Percentiles rank a stretch among this genome's conserved stretches.
Evolutionary conservation across 2,113 vertebrate genomes (phyloP).

Genomic region (Athene noctua): DNA sequence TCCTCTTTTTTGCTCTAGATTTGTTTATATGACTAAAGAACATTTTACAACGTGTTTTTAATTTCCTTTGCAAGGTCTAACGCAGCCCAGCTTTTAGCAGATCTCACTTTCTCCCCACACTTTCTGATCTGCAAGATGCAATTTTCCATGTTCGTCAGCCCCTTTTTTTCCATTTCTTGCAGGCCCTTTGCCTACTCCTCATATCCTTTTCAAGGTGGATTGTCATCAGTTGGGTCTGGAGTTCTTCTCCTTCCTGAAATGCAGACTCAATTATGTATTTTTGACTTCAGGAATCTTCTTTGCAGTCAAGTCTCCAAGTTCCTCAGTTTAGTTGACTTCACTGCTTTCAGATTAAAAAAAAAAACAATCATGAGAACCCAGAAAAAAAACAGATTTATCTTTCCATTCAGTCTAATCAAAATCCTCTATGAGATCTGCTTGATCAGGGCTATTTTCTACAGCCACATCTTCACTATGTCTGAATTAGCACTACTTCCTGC

Average conservation of each 20-base stretch:
- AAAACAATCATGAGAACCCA: neutral
- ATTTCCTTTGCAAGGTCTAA: constrained; percentile 48
- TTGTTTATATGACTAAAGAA: constrained; percentile 19
- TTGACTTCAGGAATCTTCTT: neutral
- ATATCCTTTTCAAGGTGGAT: neutral
- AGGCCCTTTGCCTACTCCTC: neutral
- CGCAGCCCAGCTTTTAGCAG: neutral
- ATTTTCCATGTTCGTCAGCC: constrained; percentile 7
- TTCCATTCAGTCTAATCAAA: neutral
- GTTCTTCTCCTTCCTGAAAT: neutral
- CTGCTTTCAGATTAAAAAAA: neutral
- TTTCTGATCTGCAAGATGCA: neutral
- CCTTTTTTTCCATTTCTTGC: neutral
- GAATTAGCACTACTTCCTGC: neutral
- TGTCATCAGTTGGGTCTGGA: neutral
- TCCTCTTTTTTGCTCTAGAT: neutral
- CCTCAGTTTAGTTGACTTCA: neutral
- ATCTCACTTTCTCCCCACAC: neutral
- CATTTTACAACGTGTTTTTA: constrained; percentile 33
- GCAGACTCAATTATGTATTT: neutral
- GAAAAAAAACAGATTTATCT: neutral
- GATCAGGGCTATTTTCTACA: neutral
- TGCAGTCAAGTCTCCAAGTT: neutral
- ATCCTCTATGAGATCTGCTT: neutral
- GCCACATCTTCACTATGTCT: neutral